These are phyloP conservation scores for Drosophila crucigera DNA, from an alignment of 2,888 invertebrate species.

Conservation along the genomic window DNA sequence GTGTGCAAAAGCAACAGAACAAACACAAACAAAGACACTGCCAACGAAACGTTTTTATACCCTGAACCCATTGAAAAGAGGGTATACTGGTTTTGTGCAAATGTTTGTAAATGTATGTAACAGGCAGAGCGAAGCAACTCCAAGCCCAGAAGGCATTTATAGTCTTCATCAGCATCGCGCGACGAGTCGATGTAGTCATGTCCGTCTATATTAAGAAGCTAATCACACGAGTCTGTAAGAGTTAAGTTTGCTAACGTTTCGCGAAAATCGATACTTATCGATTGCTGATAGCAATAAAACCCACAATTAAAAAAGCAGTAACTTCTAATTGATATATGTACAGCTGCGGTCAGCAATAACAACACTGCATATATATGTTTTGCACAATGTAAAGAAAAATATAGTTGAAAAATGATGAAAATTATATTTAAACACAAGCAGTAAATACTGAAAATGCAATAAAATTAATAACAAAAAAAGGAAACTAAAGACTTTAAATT, in stretches of 20 bases:
- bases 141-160: not conserved
- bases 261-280: no score
- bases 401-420: no score
- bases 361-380: no score
- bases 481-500: not conserved
- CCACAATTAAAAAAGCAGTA: not conserved
- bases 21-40: not conserved
- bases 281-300: not conserved
- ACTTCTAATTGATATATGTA: not conserved
- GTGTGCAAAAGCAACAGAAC: slow-evolving; percentile 50
- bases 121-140: not conserved
- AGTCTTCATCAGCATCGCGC: no score
- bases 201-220: not conserved
- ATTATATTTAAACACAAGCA: no score
- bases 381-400: no score
- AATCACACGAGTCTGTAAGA: not conserved
- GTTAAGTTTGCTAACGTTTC: not conserved
- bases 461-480: not conserved
- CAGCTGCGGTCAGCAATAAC: no score
- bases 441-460: not conserved
- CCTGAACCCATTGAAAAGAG: not conserved
- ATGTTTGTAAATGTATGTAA: not conserved
- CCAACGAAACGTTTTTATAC: not conserved
- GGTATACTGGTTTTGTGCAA: not conserved
- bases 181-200: no score